A percentile compares a stretch with the other conserved stretches of the same genome.
Conservation (phyloP, 2,113 vertebrate genomes). For the Chascanopsetta lugubris region DNA sequence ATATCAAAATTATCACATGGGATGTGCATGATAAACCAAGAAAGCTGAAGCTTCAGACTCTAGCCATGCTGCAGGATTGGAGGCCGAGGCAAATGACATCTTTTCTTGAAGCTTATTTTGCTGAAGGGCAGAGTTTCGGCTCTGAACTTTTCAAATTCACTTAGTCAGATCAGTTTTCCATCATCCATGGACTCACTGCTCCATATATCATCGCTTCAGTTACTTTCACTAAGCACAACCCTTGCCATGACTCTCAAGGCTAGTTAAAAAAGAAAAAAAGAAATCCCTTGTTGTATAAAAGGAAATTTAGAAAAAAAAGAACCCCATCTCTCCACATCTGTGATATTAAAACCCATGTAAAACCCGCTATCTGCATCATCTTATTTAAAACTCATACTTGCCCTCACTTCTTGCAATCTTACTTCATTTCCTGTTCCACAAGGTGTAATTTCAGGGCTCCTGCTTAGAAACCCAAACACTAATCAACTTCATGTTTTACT, state of each 20-base stretch:
- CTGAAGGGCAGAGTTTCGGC: constrained; percentile 4
- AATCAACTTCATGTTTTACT: background rate
- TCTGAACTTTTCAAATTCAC: background rate
- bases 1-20: background rate
- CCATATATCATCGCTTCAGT: background rate
- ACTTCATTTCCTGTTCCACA: background rate
- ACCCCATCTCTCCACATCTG: background rate
- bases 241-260: background rate
- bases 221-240: background rate
- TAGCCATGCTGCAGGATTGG: constrained; percentile 22
- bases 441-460: background rate
- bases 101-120: constrained; percentile 19
- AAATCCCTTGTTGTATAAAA: background rate
- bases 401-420: constrained; percentile 1
- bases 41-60: too few relatives aligned
- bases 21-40: background rate
- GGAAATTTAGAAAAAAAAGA: background rate
- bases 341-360: background rate
- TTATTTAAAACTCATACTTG: background rate
- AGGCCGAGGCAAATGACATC: constrained; percentile 25
- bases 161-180: background rate
- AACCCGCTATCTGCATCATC: background rate
- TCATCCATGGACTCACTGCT: background rate
- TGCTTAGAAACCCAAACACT: background rate
- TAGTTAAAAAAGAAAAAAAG: too few relatives aligned